Evolutionary conservation across 2,888 invertebrate genomes (phyloP).

Genomic region (Harmothoe impar): DNA sequence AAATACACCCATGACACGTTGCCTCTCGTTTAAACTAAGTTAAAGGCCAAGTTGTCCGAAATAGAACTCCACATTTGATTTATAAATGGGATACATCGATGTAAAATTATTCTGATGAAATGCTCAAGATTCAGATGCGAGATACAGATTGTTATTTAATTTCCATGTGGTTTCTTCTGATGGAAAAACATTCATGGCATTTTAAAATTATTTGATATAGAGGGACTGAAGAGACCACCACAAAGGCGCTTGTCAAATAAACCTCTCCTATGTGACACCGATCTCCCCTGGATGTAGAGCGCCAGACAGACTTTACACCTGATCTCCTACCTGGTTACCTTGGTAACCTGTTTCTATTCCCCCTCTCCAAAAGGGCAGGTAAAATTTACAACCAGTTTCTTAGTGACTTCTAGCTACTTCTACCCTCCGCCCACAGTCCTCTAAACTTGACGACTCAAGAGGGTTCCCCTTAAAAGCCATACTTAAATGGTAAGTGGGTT

Average conservation of each 20-base stretch:
- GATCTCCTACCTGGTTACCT: constrained; percentile 27
- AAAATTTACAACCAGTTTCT: background rate
- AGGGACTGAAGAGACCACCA: background rate
- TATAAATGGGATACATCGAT: no score
- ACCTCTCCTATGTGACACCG: constrained; percentile 17
- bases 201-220: no score
- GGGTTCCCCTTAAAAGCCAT: background rate
- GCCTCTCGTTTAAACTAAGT: no score
- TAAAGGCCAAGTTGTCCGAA: no score
- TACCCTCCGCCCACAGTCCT: background rate
- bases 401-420: background rate
- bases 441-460: background rate
- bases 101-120: no score
- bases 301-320: background rate
- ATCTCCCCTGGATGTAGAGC: background rate
- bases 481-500: constrained; percentile 23
- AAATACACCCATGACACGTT: no score
- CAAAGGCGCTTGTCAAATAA: constrained; percentile 14
- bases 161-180: no score
- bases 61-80: no score
- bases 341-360: constrained; percentile 27
- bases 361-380: constrained; percentile 7
- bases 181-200: no score
- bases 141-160: no score
- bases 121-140: no score